Percentiles rank a stretch among this genome's conserved stretches.
phyloP scores from a whole-genome alignment of 2,113 vertebrate genomes.

The Spizaetus ornatus region DNA sequence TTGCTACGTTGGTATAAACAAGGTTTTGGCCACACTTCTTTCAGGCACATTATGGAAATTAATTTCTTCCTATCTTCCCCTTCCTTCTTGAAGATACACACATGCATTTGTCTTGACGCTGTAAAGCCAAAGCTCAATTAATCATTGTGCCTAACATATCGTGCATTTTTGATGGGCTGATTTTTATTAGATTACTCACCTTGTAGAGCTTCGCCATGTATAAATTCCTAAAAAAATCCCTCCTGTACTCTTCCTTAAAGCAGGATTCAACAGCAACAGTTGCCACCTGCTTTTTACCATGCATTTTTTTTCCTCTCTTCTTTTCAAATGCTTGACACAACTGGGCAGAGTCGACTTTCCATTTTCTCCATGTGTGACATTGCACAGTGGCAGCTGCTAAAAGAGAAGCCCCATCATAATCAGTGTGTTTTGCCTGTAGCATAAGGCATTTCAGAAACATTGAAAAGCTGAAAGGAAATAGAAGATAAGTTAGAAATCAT shows the following conservation, averaged over 20 bases:
- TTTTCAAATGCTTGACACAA: slow-evolving; percentile 44
- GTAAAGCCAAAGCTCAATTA: not conserved
- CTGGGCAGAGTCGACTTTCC: slow-evolving; percentile 30
- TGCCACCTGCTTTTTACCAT: not conserved
- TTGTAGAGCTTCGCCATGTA: not conserved
- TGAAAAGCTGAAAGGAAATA: slow-evolving; percentile 47
- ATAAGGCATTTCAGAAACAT: slow-evolving; percentile 65
- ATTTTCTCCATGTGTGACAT: slow-evolving; percentile 43
- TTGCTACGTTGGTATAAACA: not conserved
- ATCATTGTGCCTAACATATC: not conserved
- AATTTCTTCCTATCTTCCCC: not conserved
- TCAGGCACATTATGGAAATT: not conserved
- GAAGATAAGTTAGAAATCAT: slow-evolving; percentile 52
- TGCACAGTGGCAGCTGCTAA: slow-evolving; percentile 56
- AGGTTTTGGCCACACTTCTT: not conserved
- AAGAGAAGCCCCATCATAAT: slow-evolving; percentile 56
- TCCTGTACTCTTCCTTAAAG: not conserved
- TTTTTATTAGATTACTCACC: not conserved
- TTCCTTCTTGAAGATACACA: not conserved
- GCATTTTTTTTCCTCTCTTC: not conserved
- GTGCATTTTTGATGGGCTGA: not conserved
- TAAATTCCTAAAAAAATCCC: not conserved
- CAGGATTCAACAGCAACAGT: not conserved
- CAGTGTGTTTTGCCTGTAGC: slow-evolving; percentile 68
- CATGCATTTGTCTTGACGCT: not conserved